Evolutionary conservation across 2,113 vertebrate species (phyloP).

Genomic region (Genyomyrus donnyi): DNA sequence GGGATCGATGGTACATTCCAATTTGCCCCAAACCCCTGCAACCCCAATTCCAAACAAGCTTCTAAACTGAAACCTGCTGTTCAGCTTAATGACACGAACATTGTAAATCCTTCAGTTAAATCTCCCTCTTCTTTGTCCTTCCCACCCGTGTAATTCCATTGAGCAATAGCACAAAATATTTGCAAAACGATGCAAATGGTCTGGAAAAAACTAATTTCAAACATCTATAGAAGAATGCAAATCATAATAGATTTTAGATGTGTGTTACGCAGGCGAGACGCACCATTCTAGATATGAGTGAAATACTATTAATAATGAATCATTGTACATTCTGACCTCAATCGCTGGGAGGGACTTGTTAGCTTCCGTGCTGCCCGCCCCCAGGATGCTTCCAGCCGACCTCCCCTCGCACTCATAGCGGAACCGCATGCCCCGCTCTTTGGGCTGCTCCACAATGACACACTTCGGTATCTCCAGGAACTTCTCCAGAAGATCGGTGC

Average conservation of each 20-base stretch:
- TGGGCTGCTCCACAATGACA: slow-evolving; percentile 80
- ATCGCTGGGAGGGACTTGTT: slow-evolving; percentile 78
- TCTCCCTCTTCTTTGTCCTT: too few species aligned
- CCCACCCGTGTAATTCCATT: background rate
- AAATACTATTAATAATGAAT: background rate
- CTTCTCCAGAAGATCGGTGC: slow-evolving; percentile 46
- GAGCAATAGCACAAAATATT: background rate
- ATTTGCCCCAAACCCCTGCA: background rate
- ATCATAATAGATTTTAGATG: background rate
- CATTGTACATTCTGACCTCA: slow-evolving; percentile 56
- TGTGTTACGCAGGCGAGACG: background rate
- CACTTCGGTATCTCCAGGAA: slow-evolving; percentile 61
- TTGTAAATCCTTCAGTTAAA: background rate
- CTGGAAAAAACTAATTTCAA: background rate
- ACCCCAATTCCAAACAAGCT: background rate
- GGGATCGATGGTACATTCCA: slow-evolving; percentile 41
- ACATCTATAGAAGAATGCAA: background rate
- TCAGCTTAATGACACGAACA: background rate
- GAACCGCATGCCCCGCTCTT: slow-evolving; percentile 87
- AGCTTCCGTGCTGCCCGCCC: slow-evolving; percentile 70
- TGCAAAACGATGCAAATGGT: background rate
- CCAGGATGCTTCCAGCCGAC: slow-evolving; percentile 84
- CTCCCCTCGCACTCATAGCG: slow-evolving; percentile 87
- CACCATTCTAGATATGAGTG: background rate
- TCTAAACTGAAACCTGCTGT: background rate